Evolutionary conservation across 92 coral and sea anemone species (phyloP), one percentile per base, ranked within the genome.

Genomic region (Heteractis magnifica): DNA sequence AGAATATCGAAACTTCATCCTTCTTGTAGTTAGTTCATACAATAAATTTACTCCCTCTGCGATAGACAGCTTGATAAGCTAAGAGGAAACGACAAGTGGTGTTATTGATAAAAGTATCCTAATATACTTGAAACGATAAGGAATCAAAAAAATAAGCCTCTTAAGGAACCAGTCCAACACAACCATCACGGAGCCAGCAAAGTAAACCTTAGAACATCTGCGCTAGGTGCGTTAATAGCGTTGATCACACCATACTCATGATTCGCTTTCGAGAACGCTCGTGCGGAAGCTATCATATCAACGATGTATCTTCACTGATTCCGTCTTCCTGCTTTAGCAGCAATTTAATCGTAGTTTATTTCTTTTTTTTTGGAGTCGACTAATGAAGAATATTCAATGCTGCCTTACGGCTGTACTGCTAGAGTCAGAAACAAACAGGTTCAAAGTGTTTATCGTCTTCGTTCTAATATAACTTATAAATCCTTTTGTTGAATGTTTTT

Each of bases 121-220:
- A 68, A 68, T 68, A 68, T 20, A 68, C 73, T 68, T 20, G 73
- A 68, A 68, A 8, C 49, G 73, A 68, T 68, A 68, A 68, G 73
- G 14, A 18, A 68, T 68, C 10, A 23, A 68, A 68, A 68, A 68
- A 34, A 34, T 23, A 68, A 7, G 49, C 20, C 73, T 4, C 73
- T 68, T 68, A 41, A 68, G 23, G 23, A 21, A 68, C 73, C 73
- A 68, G 73, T 68, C 23, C 73, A 23, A 68, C 73, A 68, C 5
- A 68, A 68, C 44, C 73, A 68, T 68, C 50, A 13, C 73, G 73
- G 73, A 68, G 73, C 73, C 73, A 68, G 73, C 73, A 68, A 68
- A 68, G 44, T 68, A 68, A 68, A 68, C 23, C 73, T 68, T 20
- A 11, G 19, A 48, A 41, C 73, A 68, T 68, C 73, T 68, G 73